These are phyloP conservation scores for Callyntrura sp. DNA, from an alignment of 2,888 invertebrate genomes.

Conservation along the genomic window DNA sequence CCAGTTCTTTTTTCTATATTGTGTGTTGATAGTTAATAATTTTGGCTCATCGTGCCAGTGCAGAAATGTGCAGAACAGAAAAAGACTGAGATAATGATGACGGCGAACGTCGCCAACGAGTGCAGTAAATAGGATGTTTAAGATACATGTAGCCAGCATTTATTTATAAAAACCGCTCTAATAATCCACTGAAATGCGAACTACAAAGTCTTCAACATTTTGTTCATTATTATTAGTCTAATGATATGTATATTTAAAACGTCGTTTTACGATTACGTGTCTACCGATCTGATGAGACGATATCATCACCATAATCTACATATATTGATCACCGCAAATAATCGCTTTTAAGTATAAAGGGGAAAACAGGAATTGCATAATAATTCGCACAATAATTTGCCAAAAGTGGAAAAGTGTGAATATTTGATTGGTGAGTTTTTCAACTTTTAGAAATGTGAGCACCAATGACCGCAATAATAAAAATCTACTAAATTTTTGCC, in stretches of 20 bases:
- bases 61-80: conserved; percentile 41
- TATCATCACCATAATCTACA: conserved; percentile 53
- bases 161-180: conserved; percentile 31
- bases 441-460: conserved; percentile 44
- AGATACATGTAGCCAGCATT: not conserved
- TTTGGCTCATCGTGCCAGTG: conserved; percentile 36
- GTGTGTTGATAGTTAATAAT: conserved; percentile 43
- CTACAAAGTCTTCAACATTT: conserved; percentile 10
- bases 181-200: conserved; percentile 19
- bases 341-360: conserved; percentile 28
- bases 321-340: conserved; percentile 42
- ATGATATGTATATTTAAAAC: conserved; percentile 17
- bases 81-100: not conserved
- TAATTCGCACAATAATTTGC: conserved; percentile 50
- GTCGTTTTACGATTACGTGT: conserved; percentile 11
- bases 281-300: conserved; percentile 29
- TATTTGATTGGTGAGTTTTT: conserved; percentile 50
- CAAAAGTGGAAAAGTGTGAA: conserved; percentile 65
- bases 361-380: conserved; percentile 54
- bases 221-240: conserved; percentile 9
- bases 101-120: conserved; percentile 14
- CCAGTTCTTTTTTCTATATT: conserved; percentile 60
- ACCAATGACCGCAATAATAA: conserved; percentile 49
- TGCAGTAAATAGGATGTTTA: conserved; percentile 36
- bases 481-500: conserved; percentile 10